Base-by-base conservation (phyloP, 2,888 invertebrate genomes). In the Drosophila putrida region DNA sequence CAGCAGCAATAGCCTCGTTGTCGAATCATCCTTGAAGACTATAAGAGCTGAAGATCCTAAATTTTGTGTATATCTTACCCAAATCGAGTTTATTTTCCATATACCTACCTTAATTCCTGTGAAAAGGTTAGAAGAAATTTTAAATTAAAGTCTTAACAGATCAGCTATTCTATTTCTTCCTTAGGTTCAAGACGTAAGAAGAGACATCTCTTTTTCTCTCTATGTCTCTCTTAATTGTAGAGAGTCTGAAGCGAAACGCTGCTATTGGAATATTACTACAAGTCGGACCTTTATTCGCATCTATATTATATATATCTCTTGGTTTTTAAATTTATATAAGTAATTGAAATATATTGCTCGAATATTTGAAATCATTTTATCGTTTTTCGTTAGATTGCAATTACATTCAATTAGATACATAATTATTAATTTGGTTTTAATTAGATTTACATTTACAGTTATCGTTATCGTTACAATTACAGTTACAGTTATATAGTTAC, bases 311-410 rank as follows among this genome's bases (percentile, higher is more conserved):
- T 54, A 51, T 62, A 62, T 73, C 51, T 61, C 35, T 51, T 67
- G 39, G 51, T 68, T 54, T 64, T 62, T 68, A 55, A 63, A 50
- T 64, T 59, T 68, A 55, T 71, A 57, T 66, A 74, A n/a, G n/a
- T 77, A 84, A 88, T 87, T 86, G 88, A 87, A 86, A 77, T 87
- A 86, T 55, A 55, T 55, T 86, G 86, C 86, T 88, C 77, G 77
- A 84, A 75, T 75, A 81, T 78, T 64, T 67, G 44, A 47, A 53
- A 62, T 55, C 20, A 61, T 38, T 43, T 33, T 25, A 33, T 31
- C 28, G 20, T 41, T 55, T 35, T 65, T 55, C 59, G 59, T 75
- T 78, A 65, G 62, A 83, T 81, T 81, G 79, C 77, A 73, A 62
- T 61, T 75, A 69, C 73, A 70, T 70, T 78, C 73, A 76, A 61